Percentiles rank a stretch among this genome's conserved stretches.
These are phyloP conservation scores for Dipodomys ordii DNA, from an alignment of 2,113 vertebrate species.

Conservation along the genomic window DNA sequence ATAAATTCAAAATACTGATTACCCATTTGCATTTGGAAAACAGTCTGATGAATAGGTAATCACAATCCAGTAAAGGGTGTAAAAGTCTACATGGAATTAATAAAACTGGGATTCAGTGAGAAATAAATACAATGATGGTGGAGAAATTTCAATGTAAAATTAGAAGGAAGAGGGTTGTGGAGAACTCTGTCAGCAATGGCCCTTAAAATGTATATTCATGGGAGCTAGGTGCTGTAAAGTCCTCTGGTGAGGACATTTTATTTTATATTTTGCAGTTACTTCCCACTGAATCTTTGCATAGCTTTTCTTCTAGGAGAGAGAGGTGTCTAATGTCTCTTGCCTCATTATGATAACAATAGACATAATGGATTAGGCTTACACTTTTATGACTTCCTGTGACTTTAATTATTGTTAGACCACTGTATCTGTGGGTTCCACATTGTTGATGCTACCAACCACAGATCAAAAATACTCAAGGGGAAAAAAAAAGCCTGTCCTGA, in stretches of 20 bases:
- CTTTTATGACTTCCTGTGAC: neutral
- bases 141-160: neutral
- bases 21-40: constrained; percentile 62
- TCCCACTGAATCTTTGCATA: neutral
- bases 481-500: neutral
- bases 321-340: neutral
- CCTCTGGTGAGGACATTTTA: neutral
- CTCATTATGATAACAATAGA: neutral
- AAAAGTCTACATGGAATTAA: constrained; percentile 8
- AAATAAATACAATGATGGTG: neutral
- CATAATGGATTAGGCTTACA: neutral
- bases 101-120: constrained; percentile 12
- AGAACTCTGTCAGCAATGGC: neutral
- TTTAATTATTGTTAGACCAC: neutral
- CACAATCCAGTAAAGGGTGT: neutral
- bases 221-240: neutral
- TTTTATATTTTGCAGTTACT: neutral
- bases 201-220: neutral
- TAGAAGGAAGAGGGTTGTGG: accelerated
- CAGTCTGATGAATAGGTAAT: constrained; percentile 39
- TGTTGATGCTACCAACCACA: neutral
- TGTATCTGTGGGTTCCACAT: neutral
- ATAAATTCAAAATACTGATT: constrained; percentile 42
- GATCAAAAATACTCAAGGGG: neutral
- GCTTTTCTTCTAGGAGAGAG: neutral